Conservation (phyloP, 2,888 invertebrate species). For the Dexiosoma caninum region DNA sequence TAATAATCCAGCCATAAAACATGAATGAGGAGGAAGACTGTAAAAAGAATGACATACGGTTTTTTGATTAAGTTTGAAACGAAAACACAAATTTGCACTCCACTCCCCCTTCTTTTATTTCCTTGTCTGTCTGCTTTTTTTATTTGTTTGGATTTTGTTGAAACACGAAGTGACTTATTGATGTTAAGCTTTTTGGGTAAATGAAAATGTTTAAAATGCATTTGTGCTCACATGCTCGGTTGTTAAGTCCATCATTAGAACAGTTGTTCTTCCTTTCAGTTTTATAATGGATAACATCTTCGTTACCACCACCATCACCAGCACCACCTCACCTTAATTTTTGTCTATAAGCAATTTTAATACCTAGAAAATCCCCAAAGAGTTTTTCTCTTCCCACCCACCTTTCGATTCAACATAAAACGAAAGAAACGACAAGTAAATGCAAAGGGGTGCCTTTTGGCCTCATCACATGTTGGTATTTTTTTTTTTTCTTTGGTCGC, state of each 20-base stretch:
- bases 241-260: constrained; percentile 67
- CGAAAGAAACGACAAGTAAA: background rate
- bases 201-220: constrained; percentile 26
- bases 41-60: constrained; percentile 60
- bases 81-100: constrained; percentile 61
- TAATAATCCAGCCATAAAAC: constrained; percentile 40
- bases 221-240: constrained; percentile 39
- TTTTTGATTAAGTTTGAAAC: constrained; percentile 60
- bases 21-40: background rate
- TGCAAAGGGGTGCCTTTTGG: constrained; percentile 10
- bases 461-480: constrained; percentile 23
- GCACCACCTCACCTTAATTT: constrained; percentile 50
- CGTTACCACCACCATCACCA: too few species aligned
- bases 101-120: constrained; percentile 34
- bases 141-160: too few species aligned
- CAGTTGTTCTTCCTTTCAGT: constrained; percentile 67
- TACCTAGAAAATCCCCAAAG: constrained; percentile 66
- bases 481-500: background rate
- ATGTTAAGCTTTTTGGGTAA: constrained; percentile 57
- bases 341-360: constrained; percentile 15
- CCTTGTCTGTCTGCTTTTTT: too few species aligned
- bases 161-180: constrained; percentile 61
- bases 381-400: constrained; percentile 27
- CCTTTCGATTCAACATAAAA: background rate
- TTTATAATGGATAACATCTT: background rate